Base-by-base conservation (phyloP, 2,888 invertebrate genomes). In the Steinernema scapterisci region DNA sequence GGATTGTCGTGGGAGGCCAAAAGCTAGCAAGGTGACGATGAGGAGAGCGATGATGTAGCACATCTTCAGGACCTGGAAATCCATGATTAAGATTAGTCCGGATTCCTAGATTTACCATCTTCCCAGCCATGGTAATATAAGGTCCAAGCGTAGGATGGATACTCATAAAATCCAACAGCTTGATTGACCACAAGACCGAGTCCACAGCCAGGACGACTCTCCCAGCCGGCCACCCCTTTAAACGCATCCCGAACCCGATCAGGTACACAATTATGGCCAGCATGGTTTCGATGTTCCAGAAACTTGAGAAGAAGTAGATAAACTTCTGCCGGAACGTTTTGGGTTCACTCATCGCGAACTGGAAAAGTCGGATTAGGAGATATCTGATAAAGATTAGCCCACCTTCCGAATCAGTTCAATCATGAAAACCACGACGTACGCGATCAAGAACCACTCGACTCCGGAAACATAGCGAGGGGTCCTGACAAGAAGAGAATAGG, bases 91-190 rank as follows among this genome's bases (percentile, higher is more conserved):
- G 11, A 9, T 44, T 31, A 13, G 6, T 1, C 9, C 95, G 84
- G 97, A 93, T 87, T 97, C 92, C 80, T 99, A 92, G 89, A 96
- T 99, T n/a, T 11, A 48, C 95, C 96, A 99, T 96, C 91, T 97
- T 97, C 71, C 95, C 95, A 92, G 97, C 96, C 95, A 99, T 99
- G 77, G 96, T 97, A 79, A 99, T 95, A 88, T 97, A 91, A 77
- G 97, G 97, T 90, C 97, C 91, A 25, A 91, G 88, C 90, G 95
- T 95, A 90, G 96, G 96, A 91, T 97, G 23, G 21, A 97, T 96
- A 77, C 95, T 95, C 86, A 97, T 91, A 87, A 96, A 95, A 89
- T 96, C 96, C 80, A 97, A 91, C 88, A 97, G 94, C 86, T 96
- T 91, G 73, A 90, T 88, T 76, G 90, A 89, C 90, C 90, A 90